Evolutionary conservation across 2,113 vertebrate genomes (phyloP), one percentile per base, ranked within the genome.

Genomic region (Meleagris gallopavo): DNA sequence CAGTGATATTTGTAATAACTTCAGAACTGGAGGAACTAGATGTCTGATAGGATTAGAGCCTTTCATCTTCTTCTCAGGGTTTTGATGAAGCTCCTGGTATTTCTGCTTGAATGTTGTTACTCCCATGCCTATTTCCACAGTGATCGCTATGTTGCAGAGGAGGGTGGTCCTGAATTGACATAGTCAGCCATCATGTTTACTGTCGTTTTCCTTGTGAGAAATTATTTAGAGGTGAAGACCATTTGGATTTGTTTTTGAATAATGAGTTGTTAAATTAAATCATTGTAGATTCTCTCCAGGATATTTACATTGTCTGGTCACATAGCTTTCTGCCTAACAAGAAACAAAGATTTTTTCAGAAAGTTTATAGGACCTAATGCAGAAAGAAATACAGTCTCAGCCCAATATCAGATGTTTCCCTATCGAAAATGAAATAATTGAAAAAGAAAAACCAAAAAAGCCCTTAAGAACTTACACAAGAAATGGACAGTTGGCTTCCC

Each of bases 1-100:
- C 61, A 30, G 46, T 64, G 74, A 11, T 89, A 55, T 20, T 80
- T 77, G 18, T 45, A 62, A 13, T 61, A 83, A 80, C 50, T 58
- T 88, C 40, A 81, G 76, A 83, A 74, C 79, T 5, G 17, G 48
- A 69, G 32, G 18, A 61, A 58, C 15, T 38, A 48, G 8, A 77
- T 57, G 48, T 41, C 41, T 24, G 25, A 40, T 16, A 20, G 36
- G 14, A 30, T 29, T 40, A 36, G 71, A 57, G 18, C 60, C 58
- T 94, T 50, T n/a, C 34, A 30, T 36, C 21, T 66, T 40, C 78
- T 7, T 5, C 0, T 4, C 3, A 0, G 1, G 3, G 36, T 2
- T 7, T 91, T n/a, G 15, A 58, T 83, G 65, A 65, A 70, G 18
- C 20, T 52, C 8, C n/a, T 45, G 45, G 12, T 62, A 29, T 54